These are phyloP conservation scores for Bombylius major DNA, from an alignment of 2,888 invertebrate genomes.

Conservation along the genomic window DNA sequence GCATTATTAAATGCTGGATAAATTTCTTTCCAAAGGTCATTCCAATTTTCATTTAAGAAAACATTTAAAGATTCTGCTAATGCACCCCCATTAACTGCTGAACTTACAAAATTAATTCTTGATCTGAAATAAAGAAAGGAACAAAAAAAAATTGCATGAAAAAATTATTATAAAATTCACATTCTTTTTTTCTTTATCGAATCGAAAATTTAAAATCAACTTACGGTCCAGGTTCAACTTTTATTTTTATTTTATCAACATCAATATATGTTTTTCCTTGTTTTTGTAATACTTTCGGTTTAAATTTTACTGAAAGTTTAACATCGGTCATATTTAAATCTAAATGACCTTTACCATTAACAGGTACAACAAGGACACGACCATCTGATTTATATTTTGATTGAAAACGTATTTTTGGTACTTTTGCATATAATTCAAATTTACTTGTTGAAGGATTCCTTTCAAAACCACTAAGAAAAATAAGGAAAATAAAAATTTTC, in stretches of 20 bases:
- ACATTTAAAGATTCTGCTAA: slow-evolving; percentile 10
- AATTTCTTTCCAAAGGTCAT: slow-evolving; percentile 10
- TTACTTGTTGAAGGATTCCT: slow-evolving; percentile 6
- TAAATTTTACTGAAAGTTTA: slow-evolving; percentile 9
- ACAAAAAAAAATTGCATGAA: too few species aligned
- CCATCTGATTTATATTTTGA: slow-evolving; percentile 21
- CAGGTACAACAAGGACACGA: slow-evolving; percentile 23
- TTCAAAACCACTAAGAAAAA: slow-evolving; percentile 6
- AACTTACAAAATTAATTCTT: slow-evolving; percentile 4
- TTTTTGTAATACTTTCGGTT: slow-evolving; percentile 6
- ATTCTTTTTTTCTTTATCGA: too few species aligned
- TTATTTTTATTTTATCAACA: slow-evolving; percentile 3
- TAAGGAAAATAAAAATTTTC: not conserved
- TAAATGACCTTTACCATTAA: slow-evolving; percentile 19
- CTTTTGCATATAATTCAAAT: slow-evolving; percentile 5
- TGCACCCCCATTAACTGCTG: slow-evolving; percentile 5
- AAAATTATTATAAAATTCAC: not conserved
- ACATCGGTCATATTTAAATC: slow-evolving; percentile 9
- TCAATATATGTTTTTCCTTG: slow-evolving; percentile 4
- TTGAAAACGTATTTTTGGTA: slow-evolving; percentile 2
- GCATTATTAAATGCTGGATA: slow-evolving; percentile 9
- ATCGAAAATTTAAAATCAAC: not conserved
- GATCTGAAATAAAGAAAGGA: slow-evolving; percentile 8
- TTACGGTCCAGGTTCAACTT: not conserved
- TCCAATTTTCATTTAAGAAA: slow-evolving; percentile 13